Percentiles rank a stretch among this genome's conserved stretches.
Evolutionary conservation across 2,113 vertebrate genomes (phyloP).

Genomic region (Nothocercus nigrocapillus): DNA sequence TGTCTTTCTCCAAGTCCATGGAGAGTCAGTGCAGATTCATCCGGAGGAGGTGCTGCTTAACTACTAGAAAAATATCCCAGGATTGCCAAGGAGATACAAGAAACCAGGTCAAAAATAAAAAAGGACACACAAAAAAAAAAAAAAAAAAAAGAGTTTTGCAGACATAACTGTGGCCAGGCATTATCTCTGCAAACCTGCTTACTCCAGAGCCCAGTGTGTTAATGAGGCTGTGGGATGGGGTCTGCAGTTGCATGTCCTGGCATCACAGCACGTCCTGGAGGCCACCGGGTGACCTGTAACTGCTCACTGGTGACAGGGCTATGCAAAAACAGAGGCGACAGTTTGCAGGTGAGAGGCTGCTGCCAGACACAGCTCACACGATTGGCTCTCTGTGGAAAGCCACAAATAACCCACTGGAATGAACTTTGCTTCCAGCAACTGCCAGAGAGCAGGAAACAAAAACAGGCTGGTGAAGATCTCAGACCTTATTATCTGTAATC

Average conservation of each 20-base stretch:
- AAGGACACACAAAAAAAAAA: not conserved
- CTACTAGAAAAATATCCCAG: not conserved
- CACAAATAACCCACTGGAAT: not conserved
- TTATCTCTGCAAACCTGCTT: not conserved
- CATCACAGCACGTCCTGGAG: not conserved
- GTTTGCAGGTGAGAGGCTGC: not conserved
- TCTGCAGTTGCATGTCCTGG: not conserved
- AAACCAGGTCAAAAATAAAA: not conserved
- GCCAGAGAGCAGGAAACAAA: not conserved
- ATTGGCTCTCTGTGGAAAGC: not conserved
- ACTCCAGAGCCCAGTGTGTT: not conserved
- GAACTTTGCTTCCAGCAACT: not conserved
- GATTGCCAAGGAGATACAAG: not conserved
- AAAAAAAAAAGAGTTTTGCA: not conserved
- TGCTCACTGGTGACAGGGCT: fast-evolving
- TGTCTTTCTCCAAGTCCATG: not conserved
- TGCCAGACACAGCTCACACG: not conserved
- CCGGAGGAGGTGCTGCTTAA: not conserved
- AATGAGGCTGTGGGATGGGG: not conserved
- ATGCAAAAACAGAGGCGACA: not conserved
- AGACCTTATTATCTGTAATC: not conserved
- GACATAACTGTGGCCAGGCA: not conserved
- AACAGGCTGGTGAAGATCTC: not conserved
- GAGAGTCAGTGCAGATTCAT: not conserved
- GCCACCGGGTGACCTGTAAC: not conserved